A percentile compares a stretch with the other conserved stretches of the same genome.
These are phyloP conservation scores for Rhizomys pruinosus DNA, from an alignment of 2,113 vertebrate species.

Conservation along the genomic window DNA sequence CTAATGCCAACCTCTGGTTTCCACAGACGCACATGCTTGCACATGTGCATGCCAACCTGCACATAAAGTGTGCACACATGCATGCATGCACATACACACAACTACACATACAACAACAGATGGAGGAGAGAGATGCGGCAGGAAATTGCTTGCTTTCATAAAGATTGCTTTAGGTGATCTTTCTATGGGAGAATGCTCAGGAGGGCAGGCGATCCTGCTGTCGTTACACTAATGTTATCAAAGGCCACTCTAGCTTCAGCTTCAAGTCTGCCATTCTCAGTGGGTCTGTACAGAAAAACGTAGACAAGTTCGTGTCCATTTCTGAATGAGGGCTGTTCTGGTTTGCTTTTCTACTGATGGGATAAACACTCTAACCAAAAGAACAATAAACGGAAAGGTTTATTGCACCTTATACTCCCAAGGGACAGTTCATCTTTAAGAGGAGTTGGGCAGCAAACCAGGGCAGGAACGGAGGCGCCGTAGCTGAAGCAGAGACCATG, in stretches of 20 bases:
- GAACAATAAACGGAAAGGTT: too few relatives aligned
- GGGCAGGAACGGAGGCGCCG: too few relatives aligned
- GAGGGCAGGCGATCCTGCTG: accelerated
- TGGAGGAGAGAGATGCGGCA: background rate
- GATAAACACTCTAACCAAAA: too few relatives aligned
- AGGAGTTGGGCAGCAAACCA: too few relatives aligned
- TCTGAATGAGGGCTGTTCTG: background rate
- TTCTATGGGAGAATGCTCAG: too few relatives aligned
- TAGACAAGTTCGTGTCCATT: background rate
- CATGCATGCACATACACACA: background rate
- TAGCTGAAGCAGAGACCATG: too few relatives aligned
- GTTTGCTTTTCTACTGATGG: too few relatives aligned
- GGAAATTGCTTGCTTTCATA: background rate
- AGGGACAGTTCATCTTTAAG: too few relatives aligned
- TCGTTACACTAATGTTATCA: background rate
- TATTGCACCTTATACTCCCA: too few relatives aligned
- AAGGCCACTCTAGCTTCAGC: accelerated
- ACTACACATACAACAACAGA: too few relatives aligned
- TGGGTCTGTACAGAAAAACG: background rate
- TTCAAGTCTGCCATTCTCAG: background rate
- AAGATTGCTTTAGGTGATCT: background rate
- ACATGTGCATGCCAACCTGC: too few relatives aligned
- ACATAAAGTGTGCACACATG: background rate
- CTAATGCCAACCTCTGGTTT: background rate
- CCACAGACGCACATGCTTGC: too few relatives aligned